Base-by-base conservation (phyloP, 2,797 vertebrate species). In the Scomberomorus guttatus region DNA sequence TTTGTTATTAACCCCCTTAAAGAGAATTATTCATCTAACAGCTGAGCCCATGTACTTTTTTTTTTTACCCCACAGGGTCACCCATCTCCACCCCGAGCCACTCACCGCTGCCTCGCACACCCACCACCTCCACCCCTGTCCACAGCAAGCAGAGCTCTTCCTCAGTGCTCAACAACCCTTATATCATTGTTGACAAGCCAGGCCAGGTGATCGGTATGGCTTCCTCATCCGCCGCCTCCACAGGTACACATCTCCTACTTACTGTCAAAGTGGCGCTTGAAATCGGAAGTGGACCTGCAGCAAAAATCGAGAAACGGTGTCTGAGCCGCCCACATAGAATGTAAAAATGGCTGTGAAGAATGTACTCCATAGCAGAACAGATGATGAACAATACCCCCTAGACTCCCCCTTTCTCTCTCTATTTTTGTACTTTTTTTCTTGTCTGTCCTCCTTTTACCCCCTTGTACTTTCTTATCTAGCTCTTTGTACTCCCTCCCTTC, bases 61-160 rank as follows among this genome's bases (percentile, higher is more conserved):
- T 32, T 18, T 18, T 9, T 14, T 32, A 32, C 50, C 34, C 34
- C 75, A n/a, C 95, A 99, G 98, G 98, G 79, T 99, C 98, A 85
- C 97, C 98, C 77, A 97, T 99, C 93, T 99, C 97, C 83, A 98
- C 97, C 62, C 98, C 97, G 67, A 98, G 97, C 92, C 98, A 98
- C 88, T 99, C 97, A 91, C 97, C 98, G 3, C 94, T 99, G 85
- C 95, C 95, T 54, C 96, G 97, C 82, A 98, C 97, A 25, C 96
- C 97, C 80, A 94, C 96, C 77, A 93, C 93, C 72, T 97, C 97
- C 85, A 97, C 97, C 72, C 97, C 98, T 44, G 95, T 96, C 79
- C 97, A 97, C 88, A 95, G 95, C 96, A 99, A 99, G 93, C 96
- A 96, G 92, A 93, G 95, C 85, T 92, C 95, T 66, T 97, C 96